Base-by-base conservation (phyloP, 1,140 invertebrate genomes). In the Drosophila chauvacae region DNA sequence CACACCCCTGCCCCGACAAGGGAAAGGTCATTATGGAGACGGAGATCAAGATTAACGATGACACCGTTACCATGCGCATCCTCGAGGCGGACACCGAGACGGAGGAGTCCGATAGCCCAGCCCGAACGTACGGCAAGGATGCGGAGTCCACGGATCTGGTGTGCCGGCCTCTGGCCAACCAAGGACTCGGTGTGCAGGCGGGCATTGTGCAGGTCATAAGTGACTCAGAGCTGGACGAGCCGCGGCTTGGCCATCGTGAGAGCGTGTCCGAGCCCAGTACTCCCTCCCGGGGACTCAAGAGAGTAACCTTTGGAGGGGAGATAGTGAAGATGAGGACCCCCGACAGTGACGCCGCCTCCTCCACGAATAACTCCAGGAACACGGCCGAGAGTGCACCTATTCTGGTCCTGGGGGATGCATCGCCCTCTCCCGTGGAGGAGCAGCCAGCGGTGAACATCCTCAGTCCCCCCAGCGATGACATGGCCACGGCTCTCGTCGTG, bases 231-330 rank as follows among this genome's bases (percentile, higher is more conserved):
- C 90, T 92, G 2, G 94, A 94, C 41, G 94, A 95, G 66, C 91
- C 78, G 90, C 56, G 76, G 60, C 50, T 65, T 14, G 26, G 48
- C 1, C 20, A 33, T 2, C 9, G 37, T 0, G 44, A 47, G 33
- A 62, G 65, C 16, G 39, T 68, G 23, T 55, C 55, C 3, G 30
- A 53, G 13, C 71, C 68, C 0, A 71, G 35, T 42, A 91, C 94
- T 23, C 93, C 94, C 0, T 93, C 94, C 11, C 83, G 93, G 23
- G 93, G 93, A 2, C 91, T 94, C 0, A 94, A 95, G 86, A 94
- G 96, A 80, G 96, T 97, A 2, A 94, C 96, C 33, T 97, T 97
- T 82, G 96, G 96, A 1, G 96, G 96, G 10, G 96, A 97, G 93
- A 94, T 96, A 51, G 95, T 97, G 0, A 97, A 97, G 93, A 94